Evolutionary conservation across 2,113 vertebrate species (phyloP), one percentile per base, ranked within the genome.

Genomic region (Suricata suricatta): DNA sequence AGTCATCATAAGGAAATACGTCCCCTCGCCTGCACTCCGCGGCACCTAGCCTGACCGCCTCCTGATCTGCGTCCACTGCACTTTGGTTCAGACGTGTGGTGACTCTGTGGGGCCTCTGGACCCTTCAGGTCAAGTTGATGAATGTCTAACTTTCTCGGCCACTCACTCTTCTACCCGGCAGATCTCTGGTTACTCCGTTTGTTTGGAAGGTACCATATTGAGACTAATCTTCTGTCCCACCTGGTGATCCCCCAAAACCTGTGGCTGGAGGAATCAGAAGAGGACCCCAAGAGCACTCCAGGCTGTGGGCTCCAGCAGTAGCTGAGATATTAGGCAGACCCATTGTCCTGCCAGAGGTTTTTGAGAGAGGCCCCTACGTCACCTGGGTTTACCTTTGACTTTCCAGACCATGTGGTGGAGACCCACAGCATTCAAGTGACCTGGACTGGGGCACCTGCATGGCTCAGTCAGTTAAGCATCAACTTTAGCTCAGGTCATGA

Each of bases 1-100:
- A 50, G 57, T 76, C 27, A 63, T n/a, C 2, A 7, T 3, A 13
- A 88, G 80, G 47, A 80, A 52, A 13, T 0, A 12, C 1, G 27
- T 52, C 44, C 2, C 1, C 7, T 3, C 15, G 13, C 47, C 76
- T 19, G 8, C 2, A 3, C 3, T 0, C 50, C 57, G 2, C 7
- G 4, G 3, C 17, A 11, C 35, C 8, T 29, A 35, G 31, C 68
- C 31, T 52, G 9, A 25, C 2, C 11, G 54, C 5, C 87, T 74
- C 21, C 25, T 86, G 3, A 1, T 23, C 6, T 2, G 16, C 12
- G 27, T 29, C 77, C 64, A 0, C 3, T 16, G 54, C 64, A 41
- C 82, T 71, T 87, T 29, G 35, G 3, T 47, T 80, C 47, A 91
- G 77, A 35, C 23, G 17, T 17, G 41, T 8, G 31, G 38, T n/a